Conservation (phyloP, 2,797 vertebrate genomes). For the Darevskia mixta region DNA sequence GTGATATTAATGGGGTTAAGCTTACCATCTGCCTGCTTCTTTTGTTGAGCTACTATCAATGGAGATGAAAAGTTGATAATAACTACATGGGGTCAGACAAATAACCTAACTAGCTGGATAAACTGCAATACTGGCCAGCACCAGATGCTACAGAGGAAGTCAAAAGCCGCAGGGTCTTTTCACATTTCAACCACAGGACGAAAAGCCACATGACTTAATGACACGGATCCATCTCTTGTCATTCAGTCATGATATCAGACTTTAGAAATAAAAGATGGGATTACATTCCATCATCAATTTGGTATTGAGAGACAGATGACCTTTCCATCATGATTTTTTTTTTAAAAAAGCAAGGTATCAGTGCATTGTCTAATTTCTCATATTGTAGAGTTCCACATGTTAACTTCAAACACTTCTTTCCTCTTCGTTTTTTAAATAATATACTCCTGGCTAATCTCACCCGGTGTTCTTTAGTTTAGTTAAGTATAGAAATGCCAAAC, state of each 20-base stretch:
- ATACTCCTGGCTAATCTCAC: not conserved
- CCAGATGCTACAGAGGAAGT: constrained; percentile 1
- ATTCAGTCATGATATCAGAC: not conserved
- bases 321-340: not conserved
- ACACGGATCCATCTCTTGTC: not conserved
- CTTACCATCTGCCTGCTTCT: constrained; percentile 66
- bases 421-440: not conserved
- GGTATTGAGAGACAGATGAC: not conserved
- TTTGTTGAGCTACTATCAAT: constrained; percentile 60
- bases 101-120: constrained; percentile 10
- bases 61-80: constrained; percentile 10
- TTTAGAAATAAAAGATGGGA: not conserved
- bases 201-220: not conserved
- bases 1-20: constrained; percentile 71
- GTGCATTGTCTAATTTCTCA: not conserved
- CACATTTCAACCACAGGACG: not conserved
- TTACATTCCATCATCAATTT: constrained; percentile 2
- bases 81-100: not conserved
- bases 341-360: not conserved
- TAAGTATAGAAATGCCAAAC: not conserved
- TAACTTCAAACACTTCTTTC: not conserved
- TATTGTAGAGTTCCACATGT: not conserved
- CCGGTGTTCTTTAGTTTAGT: not conserved
- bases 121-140: not conserved
- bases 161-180: not conserved